Evolutionary conservation across 2,113 vertebrate species (phyloP).

Genomic region (Stercorarius parasiticus): DNA sequence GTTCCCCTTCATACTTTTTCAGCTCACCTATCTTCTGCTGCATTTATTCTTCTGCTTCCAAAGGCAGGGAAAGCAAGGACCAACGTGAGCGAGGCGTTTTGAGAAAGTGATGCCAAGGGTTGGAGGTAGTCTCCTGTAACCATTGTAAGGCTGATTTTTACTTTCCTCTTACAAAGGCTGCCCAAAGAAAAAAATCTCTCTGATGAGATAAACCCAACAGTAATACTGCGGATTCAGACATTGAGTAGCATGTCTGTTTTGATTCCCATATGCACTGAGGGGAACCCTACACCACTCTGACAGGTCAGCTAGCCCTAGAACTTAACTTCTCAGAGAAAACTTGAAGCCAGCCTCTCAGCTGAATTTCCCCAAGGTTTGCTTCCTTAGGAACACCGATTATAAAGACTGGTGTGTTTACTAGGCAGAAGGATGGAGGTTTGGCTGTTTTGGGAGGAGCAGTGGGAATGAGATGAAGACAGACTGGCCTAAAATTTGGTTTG

Average conservation of each 20-base stretch:
- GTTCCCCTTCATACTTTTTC: neutral
- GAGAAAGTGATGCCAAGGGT: neutral
- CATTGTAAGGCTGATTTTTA: neutral
- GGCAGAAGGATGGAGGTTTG: neutral
- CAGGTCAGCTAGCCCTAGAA: neutral
- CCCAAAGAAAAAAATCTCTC: neutral
- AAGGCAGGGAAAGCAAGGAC: neutral
- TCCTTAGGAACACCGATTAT: neutral
- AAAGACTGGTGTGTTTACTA: neutral
- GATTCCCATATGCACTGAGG: neutral
- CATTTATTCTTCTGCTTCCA: neutral
- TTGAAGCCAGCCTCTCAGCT: neutral
- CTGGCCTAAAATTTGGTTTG: neutral
- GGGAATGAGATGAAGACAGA: neutral
- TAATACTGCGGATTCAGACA: neutral
- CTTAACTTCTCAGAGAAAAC: neutral
- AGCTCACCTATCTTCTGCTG: neutral
- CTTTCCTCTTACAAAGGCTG: neutral
- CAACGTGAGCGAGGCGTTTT: neutral
- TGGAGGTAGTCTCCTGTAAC: neutral
- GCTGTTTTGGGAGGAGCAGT: neutral
- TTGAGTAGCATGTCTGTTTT: neutral
- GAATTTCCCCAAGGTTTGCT: neutral
- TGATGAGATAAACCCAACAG: neutral
- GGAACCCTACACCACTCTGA: neutral